Evolutionary conservation across 2,113 vertebrate genomes (phyloP), one percentile per base, ranked within the genome.

Genomic region (Micronycteris hirsuta): DNA sequence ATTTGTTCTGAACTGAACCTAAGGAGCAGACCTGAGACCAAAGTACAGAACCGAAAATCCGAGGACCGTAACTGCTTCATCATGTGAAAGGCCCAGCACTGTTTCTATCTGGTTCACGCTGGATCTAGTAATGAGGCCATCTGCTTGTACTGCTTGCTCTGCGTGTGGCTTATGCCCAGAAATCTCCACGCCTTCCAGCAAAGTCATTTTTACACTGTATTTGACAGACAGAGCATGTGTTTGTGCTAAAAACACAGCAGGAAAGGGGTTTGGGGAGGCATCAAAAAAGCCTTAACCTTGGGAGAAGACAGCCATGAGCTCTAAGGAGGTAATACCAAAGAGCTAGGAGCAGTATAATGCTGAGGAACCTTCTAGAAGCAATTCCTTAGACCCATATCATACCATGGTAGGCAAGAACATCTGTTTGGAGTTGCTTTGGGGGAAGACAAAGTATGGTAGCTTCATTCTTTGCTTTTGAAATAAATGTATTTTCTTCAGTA

Each of bases 191-290:
- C 96, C 96, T 97, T 97, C 92, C 92, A 97, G 96, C 95, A 95
- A 97, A 97, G 96, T 96, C 96, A 97, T 97, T 97, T 97, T 97
- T 95, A 96, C 87, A 93, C 96, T 73, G 58, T 94, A 97, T 92
- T 96, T 97, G 96, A 97, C 95, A 97, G 96, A 97, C 96, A 97
- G 94, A 97, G 94, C 95, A 97, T 97, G 97, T 97, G 97, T 97
- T 95, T 94, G 70, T 87, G 90, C 95, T 97, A 96, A 97, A 97
- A 96, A 97, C 95, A 87, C 97, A 74, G 47, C 95, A 90, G 94
- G 86, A 90, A 95, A 73, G 10, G 58, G 74, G 47, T 54, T 65
- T 33, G 70, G 20, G 83, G 56, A 94, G 31, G 63, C 92, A 95
- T 94, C 26, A 83, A 56, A 91, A 95, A 92, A 84, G 56, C 0